phyloP scores from a whole-genome alignment of 2,797 vertebrate species.

The Acipenser oxyrinchus region DNA sequence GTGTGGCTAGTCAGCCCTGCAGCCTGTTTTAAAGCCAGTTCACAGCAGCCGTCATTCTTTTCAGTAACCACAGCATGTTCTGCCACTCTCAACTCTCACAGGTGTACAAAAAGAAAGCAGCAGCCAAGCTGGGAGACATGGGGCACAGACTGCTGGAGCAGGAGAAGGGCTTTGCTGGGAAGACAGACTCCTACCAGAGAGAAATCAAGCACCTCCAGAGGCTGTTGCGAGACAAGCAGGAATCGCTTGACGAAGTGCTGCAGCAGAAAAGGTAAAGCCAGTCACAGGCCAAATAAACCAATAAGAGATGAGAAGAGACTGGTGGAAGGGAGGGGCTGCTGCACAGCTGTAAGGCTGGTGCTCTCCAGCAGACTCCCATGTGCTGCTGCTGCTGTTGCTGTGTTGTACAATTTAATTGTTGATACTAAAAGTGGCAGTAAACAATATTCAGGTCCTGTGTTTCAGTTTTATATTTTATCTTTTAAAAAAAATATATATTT shows the following conservation, averaged over 20 bases:
- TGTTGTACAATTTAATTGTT: constrained; percentile 42
- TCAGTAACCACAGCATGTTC: too few species aligned
- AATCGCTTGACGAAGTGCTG: constrained; percentile 73
- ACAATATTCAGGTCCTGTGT: too few species aligned
- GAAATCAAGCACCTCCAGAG: constrained; percentile 77
- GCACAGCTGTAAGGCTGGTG: constrained; percentile 29
- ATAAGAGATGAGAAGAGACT: constrained; percentile 6
- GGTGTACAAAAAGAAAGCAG: constrained; percentile 71
- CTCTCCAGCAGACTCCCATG: too few species aligned
- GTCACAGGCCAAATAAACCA: constrained; percentile 24
- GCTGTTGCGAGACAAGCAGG: constrained; percentile 75
- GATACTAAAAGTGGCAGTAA: too few species aligned
- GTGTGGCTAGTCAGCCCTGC: too few species aligned
- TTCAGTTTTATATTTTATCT: too few species aligned
- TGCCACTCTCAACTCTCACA: constrained; percentile 30
- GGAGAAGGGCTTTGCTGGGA: constrained; percentile 67
- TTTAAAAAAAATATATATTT: neutral
- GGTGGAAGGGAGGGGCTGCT: constrained; percentile 2
- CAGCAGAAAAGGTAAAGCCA: constrained; percentile 74
- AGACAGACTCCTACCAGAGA: constrained; percentile 61
- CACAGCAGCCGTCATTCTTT: too few species aligned
- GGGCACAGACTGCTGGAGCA: constrained; percentile 58
- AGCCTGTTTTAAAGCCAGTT: too few species aligned
- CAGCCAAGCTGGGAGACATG: constrained; percentile 61
- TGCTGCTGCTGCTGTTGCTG: constrained; percentile 38